phyloP scores from a whole-genome alignment of 2,113 vertebrate species.

The Ia io region DNA sequence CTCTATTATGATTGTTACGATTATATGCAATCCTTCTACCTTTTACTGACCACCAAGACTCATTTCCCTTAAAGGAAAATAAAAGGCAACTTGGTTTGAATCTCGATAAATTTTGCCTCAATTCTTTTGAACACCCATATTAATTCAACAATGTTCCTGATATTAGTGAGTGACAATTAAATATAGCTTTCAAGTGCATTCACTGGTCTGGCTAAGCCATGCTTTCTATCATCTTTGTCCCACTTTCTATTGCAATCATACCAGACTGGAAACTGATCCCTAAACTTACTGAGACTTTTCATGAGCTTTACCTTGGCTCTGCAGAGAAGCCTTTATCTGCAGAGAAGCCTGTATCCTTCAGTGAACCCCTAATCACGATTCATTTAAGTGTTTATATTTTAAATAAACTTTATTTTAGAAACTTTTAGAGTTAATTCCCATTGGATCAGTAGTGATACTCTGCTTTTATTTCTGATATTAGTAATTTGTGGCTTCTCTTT shows the following conservation, averaged over 20 bases:
- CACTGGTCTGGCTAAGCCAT: background rate
- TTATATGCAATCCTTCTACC: background rate
- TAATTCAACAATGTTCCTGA: background rate
- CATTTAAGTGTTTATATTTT: background rate
- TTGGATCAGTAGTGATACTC: background rate
- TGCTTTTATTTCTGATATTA: background rate
- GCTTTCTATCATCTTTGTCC: background rate
- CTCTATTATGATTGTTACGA: background rate
- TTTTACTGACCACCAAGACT: background rate
- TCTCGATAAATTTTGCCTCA: background rate
- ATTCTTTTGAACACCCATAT: background rate
- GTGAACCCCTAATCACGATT: background rate
- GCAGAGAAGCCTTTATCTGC: background rate
- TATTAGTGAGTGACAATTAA: background rate
- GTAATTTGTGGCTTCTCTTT: background rate
- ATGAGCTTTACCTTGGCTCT: background rate
- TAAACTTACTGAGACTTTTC: background rate
- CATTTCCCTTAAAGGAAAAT: background rate
- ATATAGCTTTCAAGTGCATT: background rate
- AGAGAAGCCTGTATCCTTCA: background rate
- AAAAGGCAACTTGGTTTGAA: background rate
- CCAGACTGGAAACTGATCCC: background rate
- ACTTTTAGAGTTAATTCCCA: constrained; percentile 6
- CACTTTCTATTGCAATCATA: background rate
- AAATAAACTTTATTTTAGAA: background rate